A percentile compares a stretch with the other conserved stretches of the same genome.
phyloP scores from a whole-genome alignment of 1,140 invertebrate genomes.

The Lepidurus arcticus region DNA sequence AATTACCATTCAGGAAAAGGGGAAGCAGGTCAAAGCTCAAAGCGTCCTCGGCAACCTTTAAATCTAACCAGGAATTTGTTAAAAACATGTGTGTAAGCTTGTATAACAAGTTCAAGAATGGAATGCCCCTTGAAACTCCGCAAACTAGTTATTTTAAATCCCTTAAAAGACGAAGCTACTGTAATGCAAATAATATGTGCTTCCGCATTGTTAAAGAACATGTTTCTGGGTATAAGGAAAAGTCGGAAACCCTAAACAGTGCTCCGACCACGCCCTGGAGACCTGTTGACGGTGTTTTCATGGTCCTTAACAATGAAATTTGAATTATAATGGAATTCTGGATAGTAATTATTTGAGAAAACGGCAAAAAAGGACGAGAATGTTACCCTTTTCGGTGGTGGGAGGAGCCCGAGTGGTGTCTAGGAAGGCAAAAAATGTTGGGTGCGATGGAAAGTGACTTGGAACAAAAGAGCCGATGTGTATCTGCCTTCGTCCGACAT shows the following conservation, averaged over 20 bases:
- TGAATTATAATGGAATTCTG: background rate
- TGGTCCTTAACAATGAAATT: background rate
- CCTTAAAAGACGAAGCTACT: background rate
- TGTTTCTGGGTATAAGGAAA: background rate
- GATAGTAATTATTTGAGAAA: background rate
- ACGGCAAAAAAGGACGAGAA: background rate
- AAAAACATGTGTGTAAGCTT: background rate
- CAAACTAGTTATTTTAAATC: background rate
- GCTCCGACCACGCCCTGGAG: background rate
- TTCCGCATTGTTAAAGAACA: background rate
- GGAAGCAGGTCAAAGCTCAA: background rate
- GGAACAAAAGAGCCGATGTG: constrained; percentile 21
- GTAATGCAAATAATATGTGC: background rate
- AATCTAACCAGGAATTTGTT: background rate
- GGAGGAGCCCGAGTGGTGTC: background rate
- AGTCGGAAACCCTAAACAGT: background rate
- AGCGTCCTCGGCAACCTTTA: background rate
- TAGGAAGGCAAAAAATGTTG: constrained; percentile 8
- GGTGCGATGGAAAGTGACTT: constrained; percentile 18
- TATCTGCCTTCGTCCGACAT: background rate
- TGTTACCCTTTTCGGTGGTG: background rate
- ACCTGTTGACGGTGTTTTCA: background rate
- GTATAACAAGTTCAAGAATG: background rate
- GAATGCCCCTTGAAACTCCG: background rate
- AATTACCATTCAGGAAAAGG: background rate